Percentiles rank a stretch among this genome's conserved stretches.
These are phyloP conservation scores for Heliornis fulica DNA, from an alignment of 2,113 vertebrate species.

Conservation along the genomic window DNA sequence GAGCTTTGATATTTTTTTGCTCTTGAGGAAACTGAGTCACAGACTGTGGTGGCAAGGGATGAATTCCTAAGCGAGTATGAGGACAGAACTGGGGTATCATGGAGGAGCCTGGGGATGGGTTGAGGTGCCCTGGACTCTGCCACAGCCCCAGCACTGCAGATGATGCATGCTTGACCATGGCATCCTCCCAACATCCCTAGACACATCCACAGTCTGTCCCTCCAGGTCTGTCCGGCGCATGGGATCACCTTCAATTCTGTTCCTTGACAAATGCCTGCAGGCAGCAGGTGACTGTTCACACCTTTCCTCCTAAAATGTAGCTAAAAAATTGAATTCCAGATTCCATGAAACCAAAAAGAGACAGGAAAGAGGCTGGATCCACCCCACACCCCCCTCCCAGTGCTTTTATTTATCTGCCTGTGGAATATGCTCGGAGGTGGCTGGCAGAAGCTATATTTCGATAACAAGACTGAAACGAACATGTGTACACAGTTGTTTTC, in stretches of 20 bases:
- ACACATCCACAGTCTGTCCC: neutral
- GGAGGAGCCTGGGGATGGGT: neutral
- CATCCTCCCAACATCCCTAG: too few relatives aligned
- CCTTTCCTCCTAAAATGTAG: neutral
- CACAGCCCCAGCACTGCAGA: neutral
- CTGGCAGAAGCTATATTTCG: neutral
- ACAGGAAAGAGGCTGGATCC: neutral
- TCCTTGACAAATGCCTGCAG: neutral
- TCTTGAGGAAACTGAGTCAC: neutral
- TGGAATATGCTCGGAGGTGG: neutral
- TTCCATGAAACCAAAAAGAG: neutral
- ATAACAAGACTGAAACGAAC: neutral
- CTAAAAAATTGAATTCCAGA: neutral
- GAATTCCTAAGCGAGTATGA: neutral
- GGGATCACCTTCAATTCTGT: rapidly evolving
- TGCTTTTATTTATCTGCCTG: neutral
- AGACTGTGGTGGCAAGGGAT: neutral
- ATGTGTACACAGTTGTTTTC: constrained; percentile 58
- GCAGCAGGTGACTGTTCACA: neutral
- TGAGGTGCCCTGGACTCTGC: neutral
- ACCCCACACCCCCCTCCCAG: neutral
- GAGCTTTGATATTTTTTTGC: rapidly evolving
- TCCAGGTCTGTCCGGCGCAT: rapidly evolving
- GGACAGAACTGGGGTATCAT: neutral
- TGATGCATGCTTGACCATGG: neutral